Base-by-base conservation (phyloP, 1,140 invertebrate species). In the Apis cerana region DNA sequence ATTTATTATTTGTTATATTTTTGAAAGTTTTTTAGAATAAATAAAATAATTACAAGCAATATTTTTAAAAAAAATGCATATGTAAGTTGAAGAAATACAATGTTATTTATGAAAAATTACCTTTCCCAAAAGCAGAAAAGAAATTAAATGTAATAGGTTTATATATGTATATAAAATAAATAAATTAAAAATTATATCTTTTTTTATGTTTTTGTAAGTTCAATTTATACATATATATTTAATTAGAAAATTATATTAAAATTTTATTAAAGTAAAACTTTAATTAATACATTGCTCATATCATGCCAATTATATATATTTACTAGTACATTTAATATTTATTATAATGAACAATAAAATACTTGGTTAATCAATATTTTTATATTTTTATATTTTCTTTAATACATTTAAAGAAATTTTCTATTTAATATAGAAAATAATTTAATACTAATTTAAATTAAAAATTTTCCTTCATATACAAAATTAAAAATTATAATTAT, bases 141-240 rank as follows among this genome's bases (percentile, higher is more conserved):
- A 48, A 81, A 80, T 27, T 62, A 75, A 80, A 56, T 58, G n/a
- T 65, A 19, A 59, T n/a, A 81, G 79, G 62, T 75, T 67, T 12
- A 71, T 75, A 62, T 81, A 50, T 23, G 7, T 64, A 70, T 12
- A 48, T 48, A 27, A 75, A 50, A 50, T 68, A 68, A n/a, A 48
- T 48, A 11, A 68, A 48, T 61, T 17, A 27, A 64, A 10, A 64
- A 64, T 27, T 19, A 23, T 64, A 17, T 33, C 27, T 58, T 58
- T 58, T 2, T 64, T 27, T 27, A 33, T 43, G 33, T 43, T 33
- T 33, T 33, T 43, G 0, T 43, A 43, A 43, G 7, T 43, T 43
- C 4, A 43, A 43, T 7, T 43, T 43, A 43, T 43, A 43, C 33
- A 43, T 43, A 43, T 43, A 43, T 43, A 43, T 43, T 43, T 43